Conservation (phyloP, 2,113 vertebrate species). For the Phaetusa simplex region DNA sequence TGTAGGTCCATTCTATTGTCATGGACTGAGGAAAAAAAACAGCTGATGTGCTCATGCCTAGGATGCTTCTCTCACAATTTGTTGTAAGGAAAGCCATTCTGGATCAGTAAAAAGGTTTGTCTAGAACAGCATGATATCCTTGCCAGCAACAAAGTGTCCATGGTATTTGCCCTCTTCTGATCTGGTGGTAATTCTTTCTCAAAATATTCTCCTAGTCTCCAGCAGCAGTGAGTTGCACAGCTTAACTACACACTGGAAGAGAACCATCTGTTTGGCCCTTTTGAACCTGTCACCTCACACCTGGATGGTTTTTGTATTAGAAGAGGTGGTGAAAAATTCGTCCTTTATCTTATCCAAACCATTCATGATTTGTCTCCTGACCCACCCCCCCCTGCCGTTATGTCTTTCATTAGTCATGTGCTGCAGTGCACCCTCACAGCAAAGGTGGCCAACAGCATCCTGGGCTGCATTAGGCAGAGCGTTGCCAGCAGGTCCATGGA, state of each 20-base stretch:
- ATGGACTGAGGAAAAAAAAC: not conserved
- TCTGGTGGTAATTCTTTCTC: not conserved
- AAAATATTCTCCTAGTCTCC: not conserved
- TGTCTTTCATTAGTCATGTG: not conserved
- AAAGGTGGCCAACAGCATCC: not conserved
- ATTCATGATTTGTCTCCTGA: not conserved
- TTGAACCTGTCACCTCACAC: not conserved
- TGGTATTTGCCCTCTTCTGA: not conserved
- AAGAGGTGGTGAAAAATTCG: not conserved
- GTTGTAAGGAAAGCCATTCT: not conserved
- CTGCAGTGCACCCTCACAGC: not conserved
- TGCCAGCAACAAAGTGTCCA: not conserved
- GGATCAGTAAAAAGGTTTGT: not conserved
- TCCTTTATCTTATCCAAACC: not conserved
- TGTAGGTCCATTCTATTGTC: not conserved
- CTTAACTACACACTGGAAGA: not conserved
- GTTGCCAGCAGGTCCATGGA: not conserved
- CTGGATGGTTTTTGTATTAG: not conserved
- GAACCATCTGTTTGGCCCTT: not conserved
- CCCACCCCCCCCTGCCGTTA: not conserved
- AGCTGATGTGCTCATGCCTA: not conserved
- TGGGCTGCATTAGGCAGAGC: not conserved
- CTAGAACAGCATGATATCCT: not conserved
- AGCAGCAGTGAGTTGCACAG: not conserved
- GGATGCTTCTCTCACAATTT: not conserved